Conservation (phyloP, 2,888 invertebrate genomes). For the Idaea aversata region DNA sequence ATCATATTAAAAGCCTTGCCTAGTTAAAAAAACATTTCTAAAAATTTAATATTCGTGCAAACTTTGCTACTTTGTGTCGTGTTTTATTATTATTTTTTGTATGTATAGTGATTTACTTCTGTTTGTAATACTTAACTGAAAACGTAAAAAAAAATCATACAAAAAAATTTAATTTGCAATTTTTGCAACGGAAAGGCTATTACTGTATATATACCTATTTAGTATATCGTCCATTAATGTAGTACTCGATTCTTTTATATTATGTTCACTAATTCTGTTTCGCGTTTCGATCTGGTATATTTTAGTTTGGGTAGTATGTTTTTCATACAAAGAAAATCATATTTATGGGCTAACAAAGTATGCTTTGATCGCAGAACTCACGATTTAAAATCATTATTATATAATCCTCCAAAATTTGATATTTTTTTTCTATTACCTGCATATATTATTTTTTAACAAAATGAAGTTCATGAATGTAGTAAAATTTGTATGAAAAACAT, state of each 20-base stretch:
- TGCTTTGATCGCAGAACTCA: too few species aligned
- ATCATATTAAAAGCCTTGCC: conserved; percentile 64
- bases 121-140: conserved; percentile 67
- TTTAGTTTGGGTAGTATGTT: neutral
- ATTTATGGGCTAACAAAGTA: neutral
- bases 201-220: conserved; percentile 63
- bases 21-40: conserved; percentile 56
- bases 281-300: conserved; percentile 46
- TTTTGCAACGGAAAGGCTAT: conserved; percentile 62
- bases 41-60: conserved; percentile 55
- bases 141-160: conserved; percentile 55
- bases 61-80: conserved; percentile 72
- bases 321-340: conserved; percentile 24
- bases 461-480: too few species aligned
- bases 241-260: conserved; percentile 59
- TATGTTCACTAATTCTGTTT: conserved; percentile 48
- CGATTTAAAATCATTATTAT: too few species aligned
- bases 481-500: neutral
- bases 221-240: conserved; percentile 64
- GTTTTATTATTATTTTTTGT: conserved; percentile 70
- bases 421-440: too few species aligned
- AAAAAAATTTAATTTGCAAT: conserved; percentile 63
- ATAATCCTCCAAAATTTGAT: too few species aligned
- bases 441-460: too few species aligned
- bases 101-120: conserved; percentile 76